Base-by-base conservation (phyloP, 2,888 invertebrate species). In the Orthosia gothica region DNA sequence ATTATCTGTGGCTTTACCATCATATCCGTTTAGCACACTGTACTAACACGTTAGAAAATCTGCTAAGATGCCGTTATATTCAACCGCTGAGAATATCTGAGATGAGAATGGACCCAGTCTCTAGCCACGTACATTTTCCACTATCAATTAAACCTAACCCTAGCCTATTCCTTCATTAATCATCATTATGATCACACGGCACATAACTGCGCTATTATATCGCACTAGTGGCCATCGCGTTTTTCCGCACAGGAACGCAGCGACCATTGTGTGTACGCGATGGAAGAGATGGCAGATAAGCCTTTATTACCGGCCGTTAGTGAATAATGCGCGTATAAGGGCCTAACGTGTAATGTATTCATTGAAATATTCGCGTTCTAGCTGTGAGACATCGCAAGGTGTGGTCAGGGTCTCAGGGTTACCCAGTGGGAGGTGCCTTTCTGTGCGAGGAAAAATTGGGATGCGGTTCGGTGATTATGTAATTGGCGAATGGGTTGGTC, bases 291-390 rank as follows among this genome's bases (percentile, higher is more conserved):
- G 40, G 61, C 61, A 61, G 91, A 91, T 91, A 90, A 87, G 81
- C 57, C 67, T 84, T 85, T 89, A 90, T 89, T 88, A 88, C 72
- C 58, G 68, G 74, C 87, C 87, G 90, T 89, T 88, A 87, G 83
- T 82, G 86, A 83, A 82, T 87, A 82, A 82, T 87, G 84, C 84
- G 81, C 84, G 82, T 87, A 84, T 80, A 84, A 79, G 82, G 81
- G 71, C 72, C 45, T 67, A 67, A 59, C 74, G 67, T 73, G 80
- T 85, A 85, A 86, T 85, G 80, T 83, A 82, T 82, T 88, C 83
- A 88, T 86, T 88, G 88, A 81, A 85, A 80, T 87, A 85, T 85
- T 81, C 79, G 70, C 81, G 59, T 75, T 79, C 67, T 78, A 68
- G 61, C 70, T 62, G 64, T 67, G 82, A 78, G 65, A 72, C 77